phyloP scores from a whole-genome alignment of 2,797 vertebrate genomes.

The Megaceryle alcyon region DNA sequence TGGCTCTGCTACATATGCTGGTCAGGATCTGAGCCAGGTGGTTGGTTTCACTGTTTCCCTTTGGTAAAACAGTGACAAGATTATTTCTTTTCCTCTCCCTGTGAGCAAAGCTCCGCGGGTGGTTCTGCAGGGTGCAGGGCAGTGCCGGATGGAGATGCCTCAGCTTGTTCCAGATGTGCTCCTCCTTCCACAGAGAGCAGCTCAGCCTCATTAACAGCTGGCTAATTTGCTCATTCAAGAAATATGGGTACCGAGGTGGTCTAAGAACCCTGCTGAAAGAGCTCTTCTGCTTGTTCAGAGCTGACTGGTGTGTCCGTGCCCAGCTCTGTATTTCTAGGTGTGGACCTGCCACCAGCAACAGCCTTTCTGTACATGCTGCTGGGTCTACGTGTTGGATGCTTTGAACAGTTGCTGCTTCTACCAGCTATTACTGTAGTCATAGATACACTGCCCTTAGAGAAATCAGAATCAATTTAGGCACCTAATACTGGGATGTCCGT shows the following conservation, averaged over 20 bases:
- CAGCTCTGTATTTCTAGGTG: rapidly evolving
- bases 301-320: rapidly evolving
- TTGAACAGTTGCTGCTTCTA: neutral
- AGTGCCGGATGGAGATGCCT: rapidly evolving
- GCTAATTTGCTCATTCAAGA: neutral
- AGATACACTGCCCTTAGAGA: neutral
- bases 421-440: neutral
- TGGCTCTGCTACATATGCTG: neutral
- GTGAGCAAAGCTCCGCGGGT: rapidly evolving
- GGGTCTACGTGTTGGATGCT: rapidly evolving
- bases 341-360: rapidly evolving
- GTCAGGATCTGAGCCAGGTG: neutral
- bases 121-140: neutral
- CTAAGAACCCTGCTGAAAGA: neutral
- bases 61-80: rapidly evolving
- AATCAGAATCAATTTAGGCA: constrained; percentile 9
- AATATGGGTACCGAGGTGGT: rapidly evolving
- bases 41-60: neutral
- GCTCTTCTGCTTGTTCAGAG: neutral
- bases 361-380: rapidly evolving
- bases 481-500: neutral
- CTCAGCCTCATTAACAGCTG: rapidly evolving
- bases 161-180: rapidly evolving
- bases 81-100: neutral
- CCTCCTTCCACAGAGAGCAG: neutral